Evolutionary conservation across 2,113 vertebrate species (phyloP).

Genomic region (Myiopsitta monachus): DNA sequence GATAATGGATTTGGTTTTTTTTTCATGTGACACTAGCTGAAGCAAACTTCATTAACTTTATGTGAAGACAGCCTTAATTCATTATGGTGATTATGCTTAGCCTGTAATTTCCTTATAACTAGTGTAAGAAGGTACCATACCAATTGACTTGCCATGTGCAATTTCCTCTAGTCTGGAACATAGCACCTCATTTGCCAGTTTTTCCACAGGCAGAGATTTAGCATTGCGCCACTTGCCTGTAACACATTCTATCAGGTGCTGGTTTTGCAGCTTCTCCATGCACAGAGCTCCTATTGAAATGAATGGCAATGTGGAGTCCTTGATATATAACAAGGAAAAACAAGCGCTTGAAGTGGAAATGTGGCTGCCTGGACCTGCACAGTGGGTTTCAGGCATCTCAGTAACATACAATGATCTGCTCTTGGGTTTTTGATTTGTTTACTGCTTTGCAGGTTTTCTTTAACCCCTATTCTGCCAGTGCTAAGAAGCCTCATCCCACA

Average conservation of each 20-base stretch:
- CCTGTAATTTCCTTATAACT: conserved; percentile 40
- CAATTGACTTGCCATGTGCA: not conserved
- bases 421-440: not conserved
- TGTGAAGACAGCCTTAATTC: conserved; percentile 20
- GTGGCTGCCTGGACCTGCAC: not conserved
- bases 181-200: not conserved
- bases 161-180: not conserved
- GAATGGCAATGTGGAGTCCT: not conserved
- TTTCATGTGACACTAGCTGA: conserved; percentile 23
- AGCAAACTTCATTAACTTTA: conserved; percentile 43
- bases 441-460: not conserved
- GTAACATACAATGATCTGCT: not conserved
- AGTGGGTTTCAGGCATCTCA: not conserved
- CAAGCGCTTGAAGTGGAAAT: not conserved
- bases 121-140: conserved; percentile 3
- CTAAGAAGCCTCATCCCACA: not conserved
- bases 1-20: not conserved
- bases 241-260: not conserved
- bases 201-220: conserved; percentile 21
- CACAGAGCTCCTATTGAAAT: not conserved
- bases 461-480: not conserved
- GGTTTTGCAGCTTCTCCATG: not conserved
- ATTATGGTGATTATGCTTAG: conserved; percentile 41
- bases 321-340: not conserved
- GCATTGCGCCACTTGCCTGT: conserved; percentile 26